phyloP scores from a whole-genome alignment of 2,888 invertebrate genomes.

The Kryphioiulus occultus region DNA sequence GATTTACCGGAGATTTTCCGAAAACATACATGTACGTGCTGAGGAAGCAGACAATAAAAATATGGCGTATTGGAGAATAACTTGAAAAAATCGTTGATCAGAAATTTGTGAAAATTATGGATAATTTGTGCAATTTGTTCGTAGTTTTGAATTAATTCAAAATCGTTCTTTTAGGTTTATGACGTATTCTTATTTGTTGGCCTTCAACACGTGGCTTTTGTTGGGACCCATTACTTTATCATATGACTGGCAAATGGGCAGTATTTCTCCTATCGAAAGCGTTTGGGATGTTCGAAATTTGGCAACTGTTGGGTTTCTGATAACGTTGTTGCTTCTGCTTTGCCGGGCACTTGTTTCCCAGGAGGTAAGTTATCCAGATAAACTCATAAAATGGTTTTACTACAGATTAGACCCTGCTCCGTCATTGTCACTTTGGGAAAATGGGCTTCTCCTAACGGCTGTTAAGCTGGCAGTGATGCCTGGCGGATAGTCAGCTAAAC shows the following conservation, averaged over 20 bases:
- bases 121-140: not conserved
- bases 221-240: constrained; percentile 79
- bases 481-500: too few relatives aligned
- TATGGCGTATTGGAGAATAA: too few relatives aligned
- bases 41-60: too few relatives aligned
- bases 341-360: constrained; percentile 45
- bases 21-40: too few relatives aligned
- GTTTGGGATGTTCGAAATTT: constrained; percentile 74
- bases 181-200: constrained; percentile 82
- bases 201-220: constrained; percentile 84
- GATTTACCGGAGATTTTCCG: too few relatives aligned
- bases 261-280: constrained; percentile 78
- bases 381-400: too few relatives aligned
- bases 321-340: constrained; percentile 46
- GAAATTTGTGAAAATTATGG: too few relatives aligned
- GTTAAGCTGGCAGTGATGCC: too few relatives aligned
- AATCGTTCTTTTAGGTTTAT: constrained; percentile 60
- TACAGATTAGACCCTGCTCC: too few relatives aligned
- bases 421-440: too few relatives aligned
- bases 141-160: not conserved
- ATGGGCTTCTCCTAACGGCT: too few relatives aligned
- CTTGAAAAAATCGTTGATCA: too few relatives aligned
- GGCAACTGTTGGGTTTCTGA: constrained; percentile 48
- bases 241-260: constrained; percentile 92
- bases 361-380: constrained; percentile 38